These are phyloP conservation scores for Thunnus maccoyii DNA, from an alignment of 2,113 vertebrate genomes.

Conservation along the genomic window DNA sequence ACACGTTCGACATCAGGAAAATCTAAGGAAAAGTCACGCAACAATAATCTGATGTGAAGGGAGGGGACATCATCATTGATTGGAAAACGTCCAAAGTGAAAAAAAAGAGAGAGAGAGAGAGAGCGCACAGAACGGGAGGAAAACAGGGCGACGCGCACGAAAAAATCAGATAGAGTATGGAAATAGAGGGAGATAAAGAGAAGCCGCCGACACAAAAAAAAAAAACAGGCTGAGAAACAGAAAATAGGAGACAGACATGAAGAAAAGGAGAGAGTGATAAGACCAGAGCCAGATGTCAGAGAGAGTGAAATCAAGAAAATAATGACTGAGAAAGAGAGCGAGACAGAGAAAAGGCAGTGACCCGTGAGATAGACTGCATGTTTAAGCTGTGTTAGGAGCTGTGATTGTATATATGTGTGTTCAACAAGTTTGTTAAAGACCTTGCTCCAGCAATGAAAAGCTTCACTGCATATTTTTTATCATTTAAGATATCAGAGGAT, in stretches of 20 bases:
- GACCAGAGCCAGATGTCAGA: background rate
- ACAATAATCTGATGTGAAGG: background rate
- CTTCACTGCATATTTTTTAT: background rate
- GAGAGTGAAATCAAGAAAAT: background rate
- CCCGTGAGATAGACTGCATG: background rate
- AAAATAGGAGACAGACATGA: background rate
- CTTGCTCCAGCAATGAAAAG: background rate
- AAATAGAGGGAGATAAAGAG: background rate
- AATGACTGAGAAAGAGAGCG: background rate
- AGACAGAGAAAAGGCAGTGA: background rate
- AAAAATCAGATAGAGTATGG: too few relatives aligned
- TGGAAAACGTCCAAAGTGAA: background rate
- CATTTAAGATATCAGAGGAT: background rate
- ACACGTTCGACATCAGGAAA: too few relatives aligned
- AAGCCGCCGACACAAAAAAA: background rate
- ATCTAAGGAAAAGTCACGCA: too few relatives aligned
- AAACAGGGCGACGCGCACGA: background rate
- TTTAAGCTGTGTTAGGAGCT: conserved; percentile 2
- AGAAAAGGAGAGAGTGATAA: background rate
- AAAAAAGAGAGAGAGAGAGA: background rate
- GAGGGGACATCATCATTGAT: too few relatives aligned
- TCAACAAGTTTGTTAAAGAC: background rate
- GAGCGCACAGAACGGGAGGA: background rate
- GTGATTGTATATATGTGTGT: background rate
- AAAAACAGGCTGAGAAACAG: background rate